Conservation (phyloP, 1,140 invertebrate species). For the Lepidotrigona ventralis region DNA sequence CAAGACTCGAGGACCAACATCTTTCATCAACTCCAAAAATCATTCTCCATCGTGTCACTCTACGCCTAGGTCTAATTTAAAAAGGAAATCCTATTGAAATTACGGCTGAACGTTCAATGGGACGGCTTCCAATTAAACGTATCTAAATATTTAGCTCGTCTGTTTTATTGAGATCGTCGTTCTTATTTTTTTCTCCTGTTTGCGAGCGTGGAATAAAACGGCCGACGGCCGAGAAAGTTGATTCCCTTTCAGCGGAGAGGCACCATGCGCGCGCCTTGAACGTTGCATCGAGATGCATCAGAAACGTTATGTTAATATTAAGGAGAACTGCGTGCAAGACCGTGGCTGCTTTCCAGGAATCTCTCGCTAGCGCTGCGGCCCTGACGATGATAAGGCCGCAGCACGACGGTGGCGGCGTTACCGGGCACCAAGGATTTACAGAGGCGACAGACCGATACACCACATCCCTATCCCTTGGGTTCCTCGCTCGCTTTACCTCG, state of each 20-base stretch:
- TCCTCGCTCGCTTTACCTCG: constrained; percentile 57
- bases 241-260: neutral
- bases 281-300: constrained; percentile 22
- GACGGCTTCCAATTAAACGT: neutral
- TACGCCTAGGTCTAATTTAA: neutral
- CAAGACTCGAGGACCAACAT: neutral
- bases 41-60: neutral
- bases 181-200: neutral
- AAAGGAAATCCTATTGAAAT: too few relatives aligned
- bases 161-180: neutral
- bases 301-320: constrained; percentile 38
- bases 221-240: neutral
- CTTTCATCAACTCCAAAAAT: neutral
- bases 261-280: neutral
- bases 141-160: neutral
- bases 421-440: constrained; percentile 67
- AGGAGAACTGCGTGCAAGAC: constrained; percentile 29
- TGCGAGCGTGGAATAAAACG: neutral
- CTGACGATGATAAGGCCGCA: constrained; percentile 67
- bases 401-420: constrained; percentile 67
- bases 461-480: constrained; percentile 56
- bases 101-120: neutral
- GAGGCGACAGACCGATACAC: constrained; percentile 70
- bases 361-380: constrained; percentile 59
- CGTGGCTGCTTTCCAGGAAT: constrained; percentile 32